A percentile compares a stretch with the other conserved stretches of the same genome.
Evolutionary conservation across 2,797 vertebrate genomes (phyloP).

Genomic region (Loriculus beryllinus): DNA sequence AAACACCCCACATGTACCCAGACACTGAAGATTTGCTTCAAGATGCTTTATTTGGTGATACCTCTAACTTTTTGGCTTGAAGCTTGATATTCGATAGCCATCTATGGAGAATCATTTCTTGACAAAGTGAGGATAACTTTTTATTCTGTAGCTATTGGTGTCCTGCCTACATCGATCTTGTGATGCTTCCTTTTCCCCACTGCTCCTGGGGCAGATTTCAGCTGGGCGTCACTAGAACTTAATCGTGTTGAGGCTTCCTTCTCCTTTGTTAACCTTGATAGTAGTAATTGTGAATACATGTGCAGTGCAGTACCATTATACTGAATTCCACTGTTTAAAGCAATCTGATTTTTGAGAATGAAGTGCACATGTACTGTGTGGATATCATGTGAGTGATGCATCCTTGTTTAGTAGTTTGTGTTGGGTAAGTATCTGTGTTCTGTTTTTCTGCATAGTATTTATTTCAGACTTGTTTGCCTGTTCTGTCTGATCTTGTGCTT

Average conservation of each 20-base stretch:
- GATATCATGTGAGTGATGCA: background rate
- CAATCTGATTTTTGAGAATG: background rate
- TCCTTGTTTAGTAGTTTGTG: background rate
- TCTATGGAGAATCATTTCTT: background rate
- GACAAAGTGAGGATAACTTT: background rate
- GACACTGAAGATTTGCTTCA: background rate
- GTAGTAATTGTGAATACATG: background rate
- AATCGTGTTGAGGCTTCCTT: background rate
- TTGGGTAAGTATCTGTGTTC: constrained; percentile 33
- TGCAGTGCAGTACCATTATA: background rate
- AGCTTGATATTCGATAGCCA: background rate
- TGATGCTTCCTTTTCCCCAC: background rate
- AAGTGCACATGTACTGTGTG: background rate
- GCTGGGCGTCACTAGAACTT: background rate
- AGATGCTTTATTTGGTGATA: background rate
- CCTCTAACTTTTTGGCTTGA: background rate
- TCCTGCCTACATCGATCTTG: background rate
- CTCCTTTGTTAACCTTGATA: background rate
- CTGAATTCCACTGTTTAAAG: background rate
- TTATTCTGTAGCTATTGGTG: background rate
- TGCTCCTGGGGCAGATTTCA: background rate
- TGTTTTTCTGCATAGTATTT: background rate
- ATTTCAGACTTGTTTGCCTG: background rate
- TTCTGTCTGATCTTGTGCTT: background rate
- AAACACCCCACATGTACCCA: background rate